Base-by-base conservation (phyloP, 2,888 invertebrate species). In the Drosophila emarginata region DNA sequence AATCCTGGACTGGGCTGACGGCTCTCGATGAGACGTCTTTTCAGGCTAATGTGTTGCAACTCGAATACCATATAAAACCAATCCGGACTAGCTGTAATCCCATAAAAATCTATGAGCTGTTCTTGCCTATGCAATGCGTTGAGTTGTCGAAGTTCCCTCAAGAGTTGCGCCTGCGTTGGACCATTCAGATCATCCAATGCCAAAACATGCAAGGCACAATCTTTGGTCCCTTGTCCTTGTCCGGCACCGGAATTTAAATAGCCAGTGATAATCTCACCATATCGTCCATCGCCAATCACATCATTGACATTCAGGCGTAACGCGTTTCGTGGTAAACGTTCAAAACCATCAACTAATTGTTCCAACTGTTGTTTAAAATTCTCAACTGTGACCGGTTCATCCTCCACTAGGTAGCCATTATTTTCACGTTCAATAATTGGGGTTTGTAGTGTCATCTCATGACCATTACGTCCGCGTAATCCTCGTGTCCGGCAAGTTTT, bases 381-480 rank as follows among this genome's bases (percentile, higher is more conserved):
- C 21, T 89, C 90, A 28, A 78, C 71, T 75, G 94, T 95, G 60
- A 95, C 94, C 84, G 95, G 94, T 85, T 95, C 95, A 40, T 95
- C 95, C 80, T 96, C 96, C 18, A 94, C 94, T 18, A 96, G 93
- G 79, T 95, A 96, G 0, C 95, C 96, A 79, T 95, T 94, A 89
- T 96, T 96, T 90, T 96, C 96, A 89, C 93, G 76, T 92, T 96
- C 96, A 71, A 96, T 94, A 85, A 96, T 94, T 0, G 96, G 96
- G 66, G 96, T 96, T 87, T 96, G 96, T 21, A 96, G 90, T 0
- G 96, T 95, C 92, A 95, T 91, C 89, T 95, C 95, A 80, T 95
- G 95, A 45, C 93, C 93, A 32, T 93, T 90, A 51, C 93, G 91
- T 6, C 92, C 90, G 40, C 84, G 77, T 4, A 74, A n/a, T 4